phyloP scores from a whole-genome alignment of 2,113 vertebrate species.

The Zapornia atra region DNA sequence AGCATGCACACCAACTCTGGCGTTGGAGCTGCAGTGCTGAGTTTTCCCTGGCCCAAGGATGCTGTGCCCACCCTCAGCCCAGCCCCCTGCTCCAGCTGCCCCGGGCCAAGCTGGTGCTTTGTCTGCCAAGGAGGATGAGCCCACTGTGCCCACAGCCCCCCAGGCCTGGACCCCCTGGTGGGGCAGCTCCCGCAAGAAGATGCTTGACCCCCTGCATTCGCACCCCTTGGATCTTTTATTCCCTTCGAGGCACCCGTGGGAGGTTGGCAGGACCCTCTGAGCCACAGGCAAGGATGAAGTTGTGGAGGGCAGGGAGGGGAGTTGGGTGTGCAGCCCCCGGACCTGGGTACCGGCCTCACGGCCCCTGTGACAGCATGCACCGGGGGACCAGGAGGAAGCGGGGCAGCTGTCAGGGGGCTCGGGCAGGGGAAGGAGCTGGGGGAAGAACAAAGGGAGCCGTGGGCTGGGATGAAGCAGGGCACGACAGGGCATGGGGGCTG shows the following conservation, averaged over 20 bases:
- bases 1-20: accelerated
- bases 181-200: not conserved
- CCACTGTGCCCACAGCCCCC: accelerated
- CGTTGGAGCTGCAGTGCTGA: not conserved
- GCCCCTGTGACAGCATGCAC: not conserved
- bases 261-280: not conserved
- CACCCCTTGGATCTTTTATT: not conserved
- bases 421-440: not conserved
- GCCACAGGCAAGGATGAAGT: not conserved
- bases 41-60: not conserved
- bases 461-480: constrained; percentile 4
- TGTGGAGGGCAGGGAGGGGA: not conserved
- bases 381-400: not conserved
- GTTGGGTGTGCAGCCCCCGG: accelerated
- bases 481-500: not conserved
- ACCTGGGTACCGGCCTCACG: accelerated
- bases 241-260: not conserved
- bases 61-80: not conserved
- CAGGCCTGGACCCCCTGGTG: accelerated
- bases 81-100: not conserved
- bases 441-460: constrained; percentile 56
- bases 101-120: not conserved
- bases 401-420: constrained; percentile 53
- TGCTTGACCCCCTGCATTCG: accelerated
- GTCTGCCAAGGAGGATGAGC: not conserved